phyloP scores from a whole-genome alignment of 2,888 invertebrate genomes.

The Melanotus villosus region DNA sequence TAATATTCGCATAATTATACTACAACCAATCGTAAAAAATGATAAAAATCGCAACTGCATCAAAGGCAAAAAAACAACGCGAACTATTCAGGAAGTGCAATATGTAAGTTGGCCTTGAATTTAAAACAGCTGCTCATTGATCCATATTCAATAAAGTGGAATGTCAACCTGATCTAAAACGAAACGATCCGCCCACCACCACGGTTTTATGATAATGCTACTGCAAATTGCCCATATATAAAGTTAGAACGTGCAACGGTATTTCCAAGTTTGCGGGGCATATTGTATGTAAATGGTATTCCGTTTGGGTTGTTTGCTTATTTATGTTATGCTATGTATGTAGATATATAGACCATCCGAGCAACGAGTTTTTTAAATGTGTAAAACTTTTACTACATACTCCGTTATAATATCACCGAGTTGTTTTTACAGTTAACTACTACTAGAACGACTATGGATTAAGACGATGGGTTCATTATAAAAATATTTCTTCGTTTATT shows the following conservation, averaged over 20 bases:
- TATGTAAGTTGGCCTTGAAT: slow-evolving; percentile 25
- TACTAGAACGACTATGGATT: neutral
- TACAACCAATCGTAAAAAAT: no score
- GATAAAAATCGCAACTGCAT: no score
- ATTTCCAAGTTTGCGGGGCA: neutral
- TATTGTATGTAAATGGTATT: neutral
- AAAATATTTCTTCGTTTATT: no score
- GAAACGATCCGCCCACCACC: slow-evolving; percentile 19
- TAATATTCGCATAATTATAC: no score
- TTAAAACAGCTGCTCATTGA: slow-evolving; percentile 25
- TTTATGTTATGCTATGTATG: no score
- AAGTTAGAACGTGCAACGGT: neutral
- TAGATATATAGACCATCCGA: neutral
- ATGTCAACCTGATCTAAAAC: slow-evolving; percentile 8
- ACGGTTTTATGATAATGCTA: neutral
- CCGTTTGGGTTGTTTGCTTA: no score
- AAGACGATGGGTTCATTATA: neutral
- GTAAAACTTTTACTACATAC: slow-evolving; percentile 3
- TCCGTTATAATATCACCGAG: neutral
- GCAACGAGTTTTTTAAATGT: neutral
- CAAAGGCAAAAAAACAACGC: no score
- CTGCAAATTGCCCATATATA: neutral
- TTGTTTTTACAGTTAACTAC: slow-evolving; percentile 15
- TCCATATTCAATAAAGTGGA: slow-evolving; percentile 21
- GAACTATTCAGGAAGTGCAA: slow-evolving; percentile 28